phyloP scores from a whole-genome alignment of 2,113 vertebrate genomes.

The Psophia crepitans region DNA sequence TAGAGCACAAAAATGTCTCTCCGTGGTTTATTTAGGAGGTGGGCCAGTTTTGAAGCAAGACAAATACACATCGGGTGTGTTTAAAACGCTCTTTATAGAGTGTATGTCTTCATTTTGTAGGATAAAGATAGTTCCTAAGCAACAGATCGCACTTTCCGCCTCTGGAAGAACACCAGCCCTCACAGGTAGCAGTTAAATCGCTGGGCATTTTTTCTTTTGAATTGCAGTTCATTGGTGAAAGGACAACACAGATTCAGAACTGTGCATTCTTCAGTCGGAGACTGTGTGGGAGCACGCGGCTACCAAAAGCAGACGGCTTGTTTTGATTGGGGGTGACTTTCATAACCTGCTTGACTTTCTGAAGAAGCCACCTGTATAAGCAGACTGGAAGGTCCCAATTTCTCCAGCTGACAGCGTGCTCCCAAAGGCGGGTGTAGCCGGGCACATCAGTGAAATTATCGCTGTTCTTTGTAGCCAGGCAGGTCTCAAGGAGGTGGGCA shows the following conservation, averaged over 20 bases:
- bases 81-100: background rate
- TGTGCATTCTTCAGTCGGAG: background rate
- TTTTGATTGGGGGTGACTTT: background rate
- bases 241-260: background rate
- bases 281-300: fast-evolving
- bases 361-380: fast-evolving
- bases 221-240: background rate
- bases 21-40: fast-evolving
- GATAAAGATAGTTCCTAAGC: conserved; percentile 49
- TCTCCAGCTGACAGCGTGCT: background rate
- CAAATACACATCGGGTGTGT: background rate
- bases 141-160: background rate
- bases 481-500: background rate
- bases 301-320: background rate
- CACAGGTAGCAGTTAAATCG: background rate
- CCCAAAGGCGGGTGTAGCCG: background rate
- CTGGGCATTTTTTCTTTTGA: background rate
- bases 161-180: background rate
- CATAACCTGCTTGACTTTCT: background rate
- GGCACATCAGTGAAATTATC: background rate
- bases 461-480: fast-evolving
- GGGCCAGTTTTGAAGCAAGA: background rate
- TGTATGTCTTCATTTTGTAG: fast-evolving
- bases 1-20: background rate
- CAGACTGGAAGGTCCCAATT: background rate